These are phyloP conservation scores for Drosophila neocordata DNA, from an alignment of 1,140 invertebrate genomes.

Conservation along the genomic window DNA sequence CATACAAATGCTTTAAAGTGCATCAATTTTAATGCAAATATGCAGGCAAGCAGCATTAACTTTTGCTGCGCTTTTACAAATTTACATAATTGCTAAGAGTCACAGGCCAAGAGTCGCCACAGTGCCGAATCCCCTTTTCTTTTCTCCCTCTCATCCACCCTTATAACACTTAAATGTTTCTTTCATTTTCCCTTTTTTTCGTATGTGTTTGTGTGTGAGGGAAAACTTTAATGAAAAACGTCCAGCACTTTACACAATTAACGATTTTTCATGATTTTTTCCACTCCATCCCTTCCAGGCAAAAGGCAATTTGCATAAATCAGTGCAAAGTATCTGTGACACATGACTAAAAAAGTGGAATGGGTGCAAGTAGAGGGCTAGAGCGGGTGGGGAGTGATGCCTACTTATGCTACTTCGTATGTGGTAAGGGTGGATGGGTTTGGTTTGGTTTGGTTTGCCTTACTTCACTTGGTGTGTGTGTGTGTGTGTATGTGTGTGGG, in stretches of 20 bases:
- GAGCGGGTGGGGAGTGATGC: slow-evolving; percentile 6
- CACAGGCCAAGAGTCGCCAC: slow-evolving; percentile 39
- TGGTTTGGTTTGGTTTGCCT: neutral
- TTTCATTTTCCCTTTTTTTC: neutral
- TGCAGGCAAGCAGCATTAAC: slow-evolving; percentile 72
- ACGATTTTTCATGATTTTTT: slow-evolving; percentile 76
- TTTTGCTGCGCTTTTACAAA: slow-evolving; percentile 66
- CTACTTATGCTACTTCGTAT: slow-evolving; percentile 11
- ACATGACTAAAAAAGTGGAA: slow-evolving; percentile 48
- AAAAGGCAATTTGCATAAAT: slow-evolving; percentile 75
- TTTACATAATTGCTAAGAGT: slow-evolving; percentile 72
- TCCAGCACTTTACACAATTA: slow-evolving; percentile 76
- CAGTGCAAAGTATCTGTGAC: slow-evolving; percentile 78
- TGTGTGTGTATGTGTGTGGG: slow-evolving; percentile 8
- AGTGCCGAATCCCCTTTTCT: neutral
- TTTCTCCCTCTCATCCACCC: neutral
- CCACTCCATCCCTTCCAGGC: slow-evolving; percentile 36
- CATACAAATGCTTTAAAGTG: slow-evolving; percentile 67
- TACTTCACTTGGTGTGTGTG: too few relatives aligned
- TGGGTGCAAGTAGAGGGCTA: too few relatives aligned
- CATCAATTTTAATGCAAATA: slow-evolving; percentile 77
- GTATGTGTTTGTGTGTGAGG: slow-evolving; percentile 3
- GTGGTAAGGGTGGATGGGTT: neutral
- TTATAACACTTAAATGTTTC: neutral
- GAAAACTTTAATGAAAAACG: slow-evolving; percentile 64